A percentile compares a stretch with the other conserved stretches of the same genome.
phyloP scores from a whole-genome alignment of 1,140 invertebrate genomes.

The Drosophila jambulina region DNA sequence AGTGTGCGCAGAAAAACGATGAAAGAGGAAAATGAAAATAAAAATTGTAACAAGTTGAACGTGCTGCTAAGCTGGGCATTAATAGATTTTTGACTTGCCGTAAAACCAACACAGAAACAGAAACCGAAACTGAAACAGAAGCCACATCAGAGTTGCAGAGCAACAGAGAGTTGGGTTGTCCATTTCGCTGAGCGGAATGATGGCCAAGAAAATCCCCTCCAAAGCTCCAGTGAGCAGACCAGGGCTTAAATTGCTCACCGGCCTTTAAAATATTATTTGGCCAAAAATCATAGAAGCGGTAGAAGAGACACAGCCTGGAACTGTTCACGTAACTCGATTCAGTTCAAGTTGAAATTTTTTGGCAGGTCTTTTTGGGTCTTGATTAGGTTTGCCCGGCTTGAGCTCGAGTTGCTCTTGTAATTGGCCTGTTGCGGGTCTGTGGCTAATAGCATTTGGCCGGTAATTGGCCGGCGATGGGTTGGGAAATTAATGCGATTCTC shows the following conservation, averaged over 20 bases:
- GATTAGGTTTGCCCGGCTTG: conserved; percentile 46
- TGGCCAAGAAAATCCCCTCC: conserved; percentile 41
- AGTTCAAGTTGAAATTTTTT: conserved; percentile 42
- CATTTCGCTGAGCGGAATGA: conserved; percentile 42
- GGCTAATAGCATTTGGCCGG: conserved; percentile 58
- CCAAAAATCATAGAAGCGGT: conserved; percentile 41
- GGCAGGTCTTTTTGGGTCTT: conserved; percentile 40
- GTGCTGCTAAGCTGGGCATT: conserved; percentile 73
- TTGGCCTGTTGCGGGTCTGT: conserved; percentile 60
- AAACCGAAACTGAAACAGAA: conserved; percentile 47
- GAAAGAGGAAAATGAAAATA: conserved; percentile 50
- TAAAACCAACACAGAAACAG: conserved; percentile 55
- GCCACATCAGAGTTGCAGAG: conserved; percentile 22
- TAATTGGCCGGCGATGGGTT: conserved; percentile 51
- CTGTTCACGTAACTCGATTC: conserved; percentile 49
- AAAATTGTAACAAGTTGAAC: conserved; percentile 82
- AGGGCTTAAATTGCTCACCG: conserved; percentile 56
- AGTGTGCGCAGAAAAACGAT: conserved; percentile 37
- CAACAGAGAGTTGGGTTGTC: conserved; percentile 19
- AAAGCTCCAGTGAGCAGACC: conserved; percentile 33
- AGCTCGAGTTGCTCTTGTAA: conserved; percentile 36
- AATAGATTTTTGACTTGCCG: conserved; percentile 81
- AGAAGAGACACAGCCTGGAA: conserved; percentile 5
- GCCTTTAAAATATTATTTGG: conserved; percentile 68
- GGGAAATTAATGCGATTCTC: conserved; percentile 57